Evolutionary conservation across 2,888 invertebrate genomes (phyloP).

Genomic region (Ectemnius lituratus): DNA sequence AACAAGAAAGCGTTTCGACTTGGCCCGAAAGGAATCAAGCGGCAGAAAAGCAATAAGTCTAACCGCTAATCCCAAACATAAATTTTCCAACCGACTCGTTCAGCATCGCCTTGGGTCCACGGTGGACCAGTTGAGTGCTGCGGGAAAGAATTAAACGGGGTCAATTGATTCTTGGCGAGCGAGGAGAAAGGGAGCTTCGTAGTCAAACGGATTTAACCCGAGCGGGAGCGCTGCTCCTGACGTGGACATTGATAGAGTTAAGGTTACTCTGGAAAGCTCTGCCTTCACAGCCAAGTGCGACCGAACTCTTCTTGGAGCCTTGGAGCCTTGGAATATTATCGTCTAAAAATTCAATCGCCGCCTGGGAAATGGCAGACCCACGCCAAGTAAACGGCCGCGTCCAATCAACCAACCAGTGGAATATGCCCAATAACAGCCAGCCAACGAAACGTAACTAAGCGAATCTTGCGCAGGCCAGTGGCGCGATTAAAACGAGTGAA

Average conservation of each 20-base stretch:
- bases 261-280: not conserved
- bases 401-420: conserved; percentile 9
- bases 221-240: not conserved
- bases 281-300: not conserved
- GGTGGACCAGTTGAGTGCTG: too few relatives aligned
- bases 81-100: too few relatives aligned
- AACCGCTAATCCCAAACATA: too few relatives aligned
- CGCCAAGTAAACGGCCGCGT: not conserved
- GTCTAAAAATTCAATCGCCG: not conserved
- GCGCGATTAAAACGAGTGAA: conserved; percentile 37
- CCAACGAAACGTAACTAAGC: conserved; percentile 41
- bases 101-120: too few relatives aligned
- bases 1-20: too few relatives aligned
- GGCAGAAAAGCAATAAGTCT: too few relatives aligned
- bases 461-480: conserved; percentile 33
- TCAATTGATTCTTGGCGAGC: conserved; percentile 1
- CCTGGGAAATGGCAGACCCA: not conserved
- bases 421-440: conserved; percentile 35
- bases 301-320: not conserved
- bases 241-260: conserved; percentile 7
- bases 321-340: not conserved
- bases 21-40: too few relatives aligned
- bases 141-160: conserved; percentile 1
- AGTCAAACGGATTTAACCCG: conserved; percentile 34
- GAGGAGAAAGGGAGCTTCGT: too few relatives aligned